A percentile compares a stretch with the other conserved stretches of the same genome.
Evolutionary conservation across 2,797 vertebrate species (phyloP).

Genomic region (Coregonus sp.): DNA sequence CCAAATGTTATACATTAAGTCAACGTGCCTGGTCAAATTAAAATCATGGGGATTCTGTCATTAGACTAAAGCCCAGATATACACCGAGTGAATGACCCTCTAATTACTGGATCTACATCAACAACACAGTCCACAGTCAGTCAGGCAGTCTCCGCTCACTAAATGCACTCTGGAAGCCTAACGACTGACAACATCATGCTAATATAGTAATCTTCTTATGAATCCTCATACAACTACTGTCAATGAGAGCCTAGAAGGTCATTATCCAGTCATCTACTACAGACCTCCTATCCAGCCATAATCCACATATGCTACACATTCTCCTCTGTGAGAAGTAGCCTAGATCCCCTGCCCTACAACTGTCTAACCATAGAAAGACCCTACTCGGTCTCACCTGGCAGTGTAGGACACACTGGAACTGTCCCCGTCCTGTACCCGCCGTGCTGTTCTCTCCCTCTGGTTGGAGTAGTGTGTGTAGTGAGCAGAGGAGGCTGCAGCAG

Average conservation of each 20-base stretch:
- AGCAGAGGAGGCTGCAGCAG: neutral
- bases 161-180: neutral
- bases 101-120: neutral
- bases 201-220: neutral
- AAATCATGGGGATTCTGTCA: neutral
- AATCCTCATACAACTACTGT: neutral
- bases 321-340: no score
- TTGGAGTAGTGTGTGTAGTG: conserved; percentile 6
- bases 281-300: neutral
- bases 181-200: neutral
- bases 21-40: neutral
- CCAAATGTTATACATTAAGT: neutral
- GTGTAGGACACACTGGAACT: conserved; percentile 8
- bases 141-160: neutral
- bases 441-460: conserved; percentile 13
- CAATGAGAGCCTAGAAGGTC: neutral
- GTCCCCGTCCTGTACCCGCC: neutral
- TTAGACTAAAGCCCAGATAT: neutral
- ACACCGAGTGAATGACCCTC: neutral
- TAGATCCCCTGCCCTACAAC: no score
- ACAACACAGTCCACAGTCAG: neutral
- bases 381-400: neutral
- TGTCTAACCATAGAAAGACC: neutral
- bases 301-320: neutral
- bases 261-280: neutral